phyloP scores from a whole-genome alignment of 2,113 vertebrate species.

The Tenrec ecaudatus region DNA sequence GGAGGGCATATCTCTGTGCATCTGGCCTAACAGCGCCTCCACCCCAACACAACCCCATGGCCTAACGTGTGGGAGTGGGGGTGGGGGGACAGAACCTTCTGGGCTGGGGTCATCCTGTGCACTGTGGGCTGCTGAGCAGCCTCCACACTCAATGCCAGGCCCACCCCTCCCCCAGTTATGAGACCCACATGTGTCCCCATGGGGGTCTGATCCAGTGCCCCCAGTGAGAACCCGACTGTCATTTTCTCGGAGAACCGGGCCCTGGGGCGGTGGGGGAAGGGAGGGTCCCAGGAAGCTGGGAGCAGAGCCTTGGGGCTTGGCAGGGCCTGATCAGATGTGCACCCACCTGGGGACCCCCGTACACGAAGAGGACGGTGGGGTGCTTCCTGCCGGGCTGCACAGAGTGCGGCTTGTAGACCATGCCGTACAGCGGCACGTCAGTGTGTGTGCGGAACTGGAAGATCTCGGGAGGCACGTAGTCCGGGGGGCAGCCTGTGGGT shows the following conservation, averaged over 20 bases:
- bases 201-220: too few species aligned
- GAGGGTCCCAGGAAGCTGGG: too few species aligned
- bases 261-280: not conserved
- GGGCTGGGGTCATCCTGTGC: accelerated
- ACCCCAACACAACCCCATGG: too few species aligned
- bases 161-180: not conserved
- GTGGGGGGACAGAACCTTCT: too few species aligned
- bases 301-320: too few species aligned
- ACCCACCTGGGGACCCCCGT: constrained; percentile 96
- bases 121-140: not conserved
- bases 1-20: too few species aligned
- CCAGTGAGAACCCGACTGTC: not conserved
- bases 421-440: constrained; percentile 94
- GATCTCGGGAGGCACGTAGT: constrained; percentile 96
- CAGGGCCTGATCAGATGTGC: not conserved
- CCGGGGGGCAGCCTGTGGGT: constrained; percentile 93
- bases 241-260: not conserved
- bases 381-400: constrained; percentile 95
- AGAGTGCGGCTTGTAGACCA: constrained; percentile 97
- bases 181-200: not conserved
- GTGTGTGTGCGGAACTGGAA: constrained; percentile 95
- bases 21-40: not conserved
- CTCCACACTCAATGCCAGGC: too few species aligned
- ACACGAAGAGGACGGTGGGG: constrained; percentile 97
- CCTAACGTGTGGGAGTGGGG: too few species aligned